These are phyloP conservation scores for Prietella phreatophila DNA, from an alignment of 2,113 vertebrate species.

Conservation along the genomic window DNA sequence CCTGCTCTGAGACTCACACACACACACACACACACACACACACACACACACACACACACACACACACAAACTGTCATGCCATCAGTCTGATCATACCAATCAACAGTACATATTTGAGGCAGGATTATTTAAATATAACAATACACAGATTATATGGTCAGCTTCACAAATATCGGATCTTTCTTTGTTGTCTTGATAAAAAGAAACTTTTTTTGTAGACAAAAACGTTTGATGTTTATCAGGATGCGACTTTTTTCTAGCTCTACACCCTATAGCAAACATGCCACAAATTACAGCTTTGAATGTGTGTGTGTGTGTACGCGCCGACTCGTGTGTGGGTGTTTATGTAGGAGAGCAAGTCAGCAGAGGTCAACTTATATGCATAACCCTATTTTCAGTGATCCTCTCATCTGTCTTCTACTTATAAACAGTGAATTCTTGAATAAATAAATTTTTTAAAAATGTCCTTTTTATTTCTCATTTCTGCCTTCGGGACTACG, in stretches of 20 bases:
- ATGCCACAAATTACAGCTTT: background rate
- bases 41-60: background rate
- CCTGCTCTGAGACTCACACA: too few species aligned
- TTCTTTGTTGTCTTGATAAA: background rate
- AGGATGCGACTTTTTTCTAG: background rate
- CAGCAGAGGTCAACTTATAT: slow-evolving; percentile 12
- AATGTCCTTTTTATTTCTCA: background rate
- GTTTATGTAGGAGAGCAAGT: background rate
- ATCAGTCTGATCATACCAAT: background rate
- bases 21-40: background rate
- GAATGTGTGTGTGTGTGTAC: slow-evolving; percentile 4
- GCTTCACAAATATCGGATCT: background rate
- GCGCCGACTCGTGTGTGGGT: background rate
- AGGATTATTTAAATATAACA: background rate
- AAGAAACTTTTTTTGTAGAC: too few species aligned
- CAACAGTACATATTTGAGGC: background rate
- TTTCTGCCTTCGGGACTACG: background rate
- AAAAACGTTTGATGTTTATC: background rate
- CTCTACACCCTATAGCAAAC: background rate
- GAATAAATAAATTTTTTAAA: too few species aligned
- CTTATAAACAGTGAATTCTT: background rate
- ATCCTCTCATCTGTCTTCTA: background rate
- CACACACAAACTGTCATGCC: background rate
- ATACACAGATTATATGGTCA: background rate
- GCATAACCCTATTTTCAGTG: background rate